Conservation (phyloP, 2,113 vertebrate genomes). For the Channa argus region DNA sequence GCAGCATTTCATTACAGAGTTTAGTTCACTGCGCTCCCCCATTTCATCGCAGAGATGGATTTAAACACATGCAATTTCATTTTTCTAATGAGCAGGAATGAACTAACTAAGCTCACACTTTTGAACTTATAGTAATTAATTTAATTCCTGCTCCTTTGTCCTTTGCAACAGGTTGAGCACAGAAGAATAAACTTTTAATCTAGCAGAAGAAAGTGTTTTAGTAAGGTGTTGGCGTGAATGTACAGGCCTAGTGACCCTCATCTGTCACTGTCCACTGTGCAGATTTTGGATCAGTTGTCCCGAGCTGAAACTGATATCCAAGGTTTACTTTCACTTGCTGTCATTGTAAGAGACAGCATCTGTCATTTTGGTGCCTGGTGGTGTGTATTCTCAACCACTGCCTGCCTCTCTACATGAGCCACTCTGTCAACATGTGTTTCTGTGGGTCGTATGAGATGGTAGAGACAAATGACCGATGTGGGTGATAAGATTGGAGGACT, state of each 20-base stretch:
- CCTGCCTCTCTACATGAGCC: too few species aligned
- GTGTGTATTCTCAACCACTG: too few species aligned
- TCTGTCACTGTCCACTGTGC: background rate
- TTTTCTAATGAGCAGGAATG: conserved; percentile 20
- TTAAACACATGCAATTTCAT: conserved; percentile 1
- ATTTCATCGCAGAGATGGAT: conserved; percentile 5
- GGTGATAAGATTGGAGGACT: too few species aligned
- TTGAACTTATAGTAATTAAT: background rate
- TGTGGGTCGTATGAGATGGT: too few species aligned
- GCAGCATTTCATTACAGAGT: conserved; percentile 1
- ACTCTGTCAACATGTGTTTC: too few species aligned
- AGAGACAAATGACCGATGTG: too few species aligned
- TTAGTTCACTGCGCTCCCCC: background rate
- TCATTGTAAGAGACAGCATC: too few species aligned
- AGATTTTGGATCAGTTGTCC: too few species aligned
- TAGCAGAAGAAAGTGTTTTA: background rate
- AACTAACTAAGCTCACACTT: background rate
- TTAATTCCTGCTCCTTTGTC: background rate
- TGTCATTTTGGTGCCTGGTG: too few species aligned
- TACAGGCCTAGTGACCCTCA: background rate
- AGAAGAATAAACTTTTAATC: background rate
- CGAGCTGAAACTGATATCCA: background rate
- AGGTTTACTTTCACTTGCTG: background rate
- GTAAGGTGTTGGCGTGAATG: background rate
- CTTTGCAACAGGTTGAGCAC: background rate